A percentile compares a stretch with the other conserved stretches of the same genome.
These are phyloP conservation scores for Zootoca vivipara DNA, from an alignment of 2,113 vertebrate species.

Conservation along the genomic window DNA sequence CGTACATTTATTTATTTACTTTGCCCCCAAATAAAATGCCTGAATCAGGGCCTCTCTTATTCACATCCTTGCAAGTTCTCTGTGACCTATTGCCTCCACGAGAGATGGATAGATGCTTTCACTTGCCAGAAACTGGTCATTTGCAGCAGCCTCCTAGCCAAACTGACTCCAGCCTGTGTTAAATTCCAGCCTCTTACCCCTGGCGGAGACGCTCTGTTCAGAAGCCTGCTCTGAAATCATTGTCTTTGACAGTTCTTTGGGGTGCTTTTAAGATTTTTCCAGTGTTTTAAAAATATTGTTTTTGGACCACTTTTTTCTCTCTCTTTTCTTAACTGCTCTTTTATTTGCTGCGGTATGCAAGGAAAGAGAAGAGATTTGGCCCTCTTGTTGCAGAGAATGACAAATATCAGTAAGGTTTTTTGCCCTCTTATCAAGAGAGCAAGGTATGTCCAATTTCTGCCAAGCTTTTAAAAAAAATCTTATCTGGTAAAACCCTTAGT, in stretches of 20 bases:
- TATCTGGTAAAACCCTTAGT: background rate
- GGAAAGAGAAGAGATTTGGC: conserved; percentile 22
- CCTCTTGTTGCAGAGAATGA: background rate
- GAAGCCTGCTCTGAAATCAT: conserved; percentile 32
- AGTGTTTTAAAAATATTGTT: conserved; percentile 60
- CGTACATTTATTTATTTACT: background rate
- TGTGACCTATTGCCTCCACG: background rate
- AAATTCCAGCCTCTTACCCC: conserved; percentile 56
- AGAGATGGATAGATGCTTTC: background rate
- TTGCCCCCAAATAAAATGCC: background rate
- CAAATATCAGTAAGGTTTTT: background rate
- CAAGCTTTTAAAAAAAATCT: background rate
- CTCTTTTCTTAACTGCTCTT: conserved; percentile 24
- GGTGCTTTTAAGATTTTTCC: conserved; percentile 61
- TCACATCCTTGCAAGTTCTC: background rate
- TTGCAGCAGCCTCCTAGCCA: rapidly evolving
- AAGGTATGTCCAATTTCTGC: background rate
- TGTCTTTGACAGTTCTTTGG: conserved; percentile 57
- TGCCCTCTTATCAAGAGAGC: background rate
- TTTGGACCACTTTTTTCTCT: conserved; percentile 38
- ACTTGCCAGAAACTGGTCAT: conserved; percentile 21
- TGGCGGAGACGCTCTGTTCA: conserved; percentile 44
- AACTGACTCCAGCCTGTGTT: conserved; percentile 53
- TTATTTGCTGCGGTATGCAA: conserved; percentile 25
- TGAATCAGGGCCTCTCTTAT: background rate